phyloP scores from a whole-genome alignment of 2,113 vertebrate species.

The Nycticebus coucang region DNA sequence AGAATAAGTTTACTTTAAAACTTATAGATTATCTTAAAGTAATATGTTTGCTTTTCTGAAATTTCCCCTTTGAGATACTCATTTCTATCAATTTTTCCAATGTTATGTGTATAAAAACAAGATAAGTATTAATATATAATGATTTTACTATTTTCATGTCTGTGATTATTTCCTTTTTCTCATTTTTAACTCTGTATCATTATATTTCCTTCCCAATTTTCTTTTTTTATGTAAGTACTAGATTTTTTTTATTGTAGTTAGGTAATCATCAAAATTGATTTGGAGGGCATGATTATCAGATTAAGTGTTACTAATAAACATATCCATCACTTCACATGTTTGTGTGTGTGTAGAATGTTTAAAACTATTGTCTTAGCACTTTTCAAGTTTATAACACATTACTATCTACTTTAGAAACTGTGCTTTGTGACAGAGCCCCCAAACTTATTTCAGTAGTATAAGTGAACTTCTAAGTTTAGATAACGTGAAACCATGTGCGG shows the following conservation, averaged over 20 bases:
- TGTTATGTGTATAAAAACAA: neutral
- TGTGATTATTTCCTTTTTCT: neutral
- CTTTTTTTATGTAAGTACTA: neutral
- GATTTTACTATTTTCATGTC: neutral
- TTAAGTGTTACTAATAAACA: neutral
- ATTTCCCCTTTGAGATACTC: neutral
- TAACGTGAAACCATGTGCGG: no score
- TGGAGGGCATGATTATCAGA: neutral
- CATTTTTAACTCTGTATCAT: neutral
- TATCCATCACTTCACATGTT: neutral
- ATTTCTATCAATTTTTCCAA: neutral
- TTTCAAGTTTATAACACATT: neutral
- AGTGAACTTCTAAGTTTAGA: neutral
- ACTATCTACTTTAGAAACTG: neutral
- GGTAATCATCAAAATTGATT: neutral
- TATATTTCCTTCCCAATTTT: neutral
- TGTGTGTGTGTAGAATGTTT: neutral
- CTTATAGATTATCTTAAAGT: neutral
- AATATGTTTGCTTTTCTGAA: neutral
- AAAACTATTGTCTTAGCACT: neutral
- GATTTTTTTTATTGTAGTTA: neutral
- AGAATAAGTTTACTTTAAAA: neutral
- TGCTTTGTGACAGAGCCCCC: neutral
- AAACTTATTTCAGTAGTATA: neutral
- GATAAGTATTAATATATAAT: neutral